Evolutionary conservation across 2,888 invertebrate species (phyloP), one percentile per base, ranked within the genome.

Genomic region (Drosophila subquinaria): DNA sequence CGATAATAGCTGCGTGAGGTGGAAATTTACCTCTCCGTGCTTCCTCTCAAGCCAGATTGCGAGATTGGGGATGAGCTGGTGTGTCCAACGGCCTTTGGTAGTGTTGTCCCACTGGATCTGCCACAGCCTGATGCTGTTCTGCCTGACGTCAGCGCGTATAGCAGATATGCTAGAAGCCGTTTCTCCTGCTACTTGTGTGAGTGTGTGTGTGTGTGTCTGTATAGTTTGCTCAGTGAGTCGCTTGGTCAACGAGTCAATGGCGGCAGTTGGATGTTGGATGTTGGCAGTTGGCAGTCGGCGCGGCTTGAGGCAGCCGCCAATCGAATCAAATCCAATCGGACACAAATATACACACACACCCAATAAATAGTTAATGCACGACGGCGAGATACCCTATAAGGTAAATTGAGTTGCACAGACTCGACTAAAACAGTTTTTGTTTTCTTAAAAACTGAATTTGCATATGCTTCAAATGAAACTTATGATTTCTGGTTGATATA

Each of bases 221-320:
- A 17, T 57, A 43, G 69, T 81, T 79, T 71, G 81, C 73, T 81
- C 74, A 84, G 82, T 87, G 82, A 86, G 87, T 86, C 83, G 86
- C 83, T 88, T 88, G 88, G 86, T 86, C 86, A 86, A 83, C 86
- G 84, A 86, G 89, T 86, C 86, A 86, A 88, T 86, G 87, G 83
- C 86, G 85, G 68, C 79, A 70, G 64, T 77, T 70, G 70, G 64
- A 76, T 52, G 51, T 77, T 70, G 70, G 66, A 76, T 52, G 51
- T 53, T 27, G 52, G 13, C 68, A 20, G 67, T 80, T 70, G 73
- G 59, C 74, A 67, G 63, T 69, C 64, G 67, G 38, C 65, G 68
- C 42, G 6, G 36, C 65, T 62, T 66, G 48, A 63, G 35, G 70
- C 69, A 68, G 63, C 57, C 61, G 55, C 60, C 60, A 76, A 75